Conservation (phyloP, 2,113 vertebrate genomes). For the Tretioscincus oriximinensis region DNA sequence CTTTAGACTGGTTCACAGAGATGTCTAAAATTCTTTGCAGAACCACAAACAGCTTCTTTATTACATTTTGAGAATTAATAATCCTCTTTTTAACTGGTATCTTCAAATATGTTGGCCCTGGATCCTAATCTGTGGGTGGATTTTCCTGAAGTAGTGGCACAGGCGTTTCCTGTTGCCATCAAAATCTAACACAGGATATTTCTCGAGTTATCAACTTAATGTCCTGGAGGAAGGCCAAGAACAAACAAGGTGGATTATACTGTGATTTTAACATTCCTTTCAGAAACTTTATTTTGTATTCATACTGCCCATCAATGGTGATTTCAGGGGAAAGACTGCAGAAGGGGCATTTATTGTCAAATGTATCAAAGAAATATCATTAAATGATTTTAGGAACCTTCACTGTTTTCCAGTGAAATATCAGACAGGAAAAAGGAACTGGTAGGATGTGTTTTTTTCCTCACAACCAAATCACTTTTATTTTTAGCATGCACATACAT, state of each 20-base stretch:
- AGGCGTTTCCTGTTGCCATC: slow-evolving; percentile 66
- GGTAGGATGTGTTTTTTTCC: slow-evolving; percentile 43
- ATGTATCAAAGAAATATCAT: background rate
- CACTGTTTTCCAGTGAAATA: slow-evolving; percentile 57
- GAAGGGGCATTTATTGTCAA: background rate
- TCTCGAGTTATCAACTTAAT: slow-evolving; percentile 52
- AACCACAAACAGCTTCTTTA: background rate
- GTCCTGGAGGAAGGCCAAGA: slow-evolving; percentile 58
- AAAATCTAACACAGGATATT: slow-evolving; percentile 59
- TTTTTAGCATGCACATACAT: slow-evolving; percentile 52
- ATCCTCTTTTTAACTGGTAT: slow-evolving; percentile 4
- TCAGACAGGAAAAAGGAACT: slow-evolving; percentile 61
- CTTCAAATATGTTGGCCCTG: slow-evolving; percentile 46
- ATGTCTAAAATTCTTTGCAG: background rate
- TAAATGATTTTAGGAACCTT: slow-evolving; percentile 10
- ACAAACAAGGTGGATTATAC: background rate
- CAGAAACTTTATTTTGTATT: slow-evolving; percentile 28
- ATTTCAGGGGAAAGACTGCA: slow-evolving; percentile 17
- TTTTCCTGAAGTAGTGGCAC: slow-evolving; percentile 66
- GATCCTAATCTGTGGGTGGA: slow-evolving; percentile 57
- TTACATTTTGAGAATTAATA: background rate
- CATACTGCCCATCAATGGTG: background rate
- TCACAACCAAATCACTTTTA: slow-evolving; percentile 58
- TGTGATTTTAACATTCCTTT: slow-evolving; percentile 21
- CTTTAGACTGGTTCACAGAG: background rate